phyloP scores from a whole-genome alignment of 2,113 vertebrate species.

The Paedocypris sp. region DNA sequence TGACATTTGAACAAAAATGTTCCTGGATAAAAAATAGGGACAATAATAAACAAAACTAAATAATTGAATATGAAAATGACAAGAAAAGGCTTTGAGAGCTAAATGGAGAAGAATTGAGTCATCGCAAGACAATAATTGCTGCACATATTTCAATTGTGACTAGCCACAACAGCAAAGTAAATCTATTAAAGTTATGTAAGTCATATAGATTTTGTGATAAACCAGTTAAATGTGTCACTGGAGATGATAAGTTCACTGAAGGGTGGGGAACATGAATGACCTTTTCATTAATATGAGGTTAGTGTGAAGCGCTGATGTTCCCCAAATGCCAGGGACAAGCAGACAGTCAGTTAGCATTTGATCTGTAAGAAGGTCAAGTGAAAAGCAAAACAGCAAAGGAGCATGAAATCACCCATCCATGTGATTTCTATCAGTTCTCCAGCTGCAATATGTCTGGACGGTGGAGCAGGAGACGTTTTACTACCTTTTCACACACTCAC shows the following conservation, averaged over 20 bases:
- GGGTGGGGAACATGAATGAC: conserved; percentile 48
- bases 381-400: conserved; percentile 44
- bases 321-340: conserved; percentile 53
- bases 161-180: neutral
- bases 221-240: neutral
- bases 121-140: too few species aligned
- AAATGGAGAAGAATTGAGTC: too few species aligned
- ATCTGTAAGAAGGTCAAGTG: conserved; percentile 61
- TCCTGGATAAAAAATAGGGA: too few species aligned
- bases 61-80: too few species aligned
- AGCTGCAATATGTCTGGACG: conserved; percentile 26
- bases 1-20: too few species aligned
- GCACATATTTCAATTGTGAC: too few species aligned
- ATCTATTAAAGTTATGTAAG: too few species aligned
- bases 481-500: conserved; percentile 36
- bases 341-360: conserved; percentile 48
- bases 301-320: conserved; percentile 48
- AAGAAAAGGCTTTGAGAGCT: too few species aligned
- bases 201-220: too few species aligned
- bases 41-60: too few species aligned
- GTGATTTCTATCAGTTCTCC: conserved; percentile 39
- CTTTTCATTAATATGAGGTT: conserved; percentile 52
- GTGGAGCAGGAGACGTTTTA: conserved; percentile 41
- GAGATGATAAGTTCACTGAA: neutral
- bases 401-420: conserved; percentile 45